phyloP scores from a whole-genome alignment of 2,888 invertebrate species.

The Calameuta idolon region DNA sequence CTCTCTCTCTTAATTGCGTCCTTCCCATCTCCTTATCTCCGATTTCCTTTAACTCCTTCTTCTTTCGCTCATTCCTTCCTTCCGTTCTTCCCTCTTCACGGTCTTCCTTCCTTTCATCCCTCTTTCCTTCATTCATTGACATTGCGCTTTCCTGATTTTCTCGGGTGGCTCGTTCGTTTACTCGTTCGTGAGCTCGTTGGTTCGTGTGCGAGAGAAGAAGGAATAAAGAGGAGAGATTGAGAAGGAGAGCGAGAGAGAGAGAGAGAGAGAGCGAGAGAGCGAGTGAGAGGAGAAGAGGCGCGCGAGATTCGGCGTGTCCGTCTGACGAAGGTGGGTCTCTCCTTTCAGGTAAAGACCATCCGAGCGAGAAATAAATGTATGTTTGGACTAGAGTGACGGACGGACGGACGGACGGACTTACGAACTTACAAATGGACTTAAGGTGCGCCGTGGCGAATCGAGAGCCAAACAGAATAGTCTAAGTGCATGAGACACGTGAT shows the following conservation, averaged over 20 bases:
- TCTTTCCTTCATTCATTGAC: not conserved
- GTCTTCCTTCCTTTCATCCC: not conserved
- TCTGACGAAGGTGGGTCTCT: conserved; percentile 17
- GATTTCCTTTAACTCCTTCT: conserved; percentile 2
- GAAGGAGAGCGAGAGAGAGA: conserved; percentile 16
- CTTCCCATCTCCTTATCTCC: not conserved
- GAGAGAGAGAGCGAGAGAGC: conserved; percentile 12
- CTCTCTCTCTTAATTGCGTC: no score
- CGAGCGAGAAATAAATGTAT: conserved; percentile 45
- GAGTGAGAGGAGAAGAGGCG: conserved; percentile 26
- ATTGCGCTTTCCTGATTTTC: no score
- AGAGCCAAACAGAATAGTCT: conserved; percentile 45
- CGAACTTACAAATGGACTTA: conserved; percentile 28
- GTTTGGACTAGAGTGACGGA: conserved; percentile 46
- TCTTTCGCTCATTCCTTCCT: not conserved
- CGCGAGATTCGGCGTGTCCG: conserved; percentile 12
- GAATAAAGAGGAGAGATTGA: conserved; percentile 15
- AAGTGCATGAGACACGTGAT: conserved; percentile 20
- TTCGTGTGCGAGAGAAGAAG: no score
- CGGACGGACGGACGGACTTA: conserved; percentile 23
- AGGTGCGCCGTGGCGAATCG: conserved; percentile 55
- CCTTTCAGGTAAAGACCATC: conserved; percentile 10
- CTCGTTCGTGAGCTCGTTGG: no score
- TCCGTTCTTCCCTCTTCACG: not conserved
- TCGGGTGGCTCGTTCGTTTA: no score